These are phyloP conservation scores for Todiramphus chloris DNA, from an alignment of 2,113 vertebrate genomes.

Conservation along the genomic window DNA sequence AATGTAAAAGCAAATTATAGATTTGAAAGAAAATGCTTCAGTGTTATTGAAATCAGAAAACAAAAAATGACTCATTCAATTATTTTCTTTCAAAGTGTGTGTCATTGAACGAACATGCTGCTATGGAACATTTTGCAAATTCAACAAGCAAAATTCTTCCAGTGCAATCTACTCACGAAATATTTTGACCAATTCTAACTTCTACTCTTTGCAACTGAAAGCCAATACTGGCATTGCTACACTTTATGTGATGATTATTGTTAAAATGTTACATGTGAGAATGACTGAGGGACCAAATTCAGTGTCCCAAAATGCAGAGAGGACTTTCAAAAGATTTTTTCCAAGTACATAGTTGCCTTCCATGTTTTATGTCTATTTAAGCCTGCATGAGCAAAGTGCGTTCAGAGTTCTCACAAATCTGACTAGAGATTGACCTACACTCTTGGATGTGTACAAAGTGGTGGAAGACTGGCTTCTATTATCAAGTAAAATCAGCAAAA, in stretches of 20 bases:
- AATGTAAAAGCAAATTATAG: neutral
- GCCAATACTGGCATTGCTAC: accelerated
- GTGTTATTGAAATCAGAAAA: neutral
- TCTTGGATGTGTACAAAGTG: neutral
- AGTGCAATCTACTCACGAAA: neutral
- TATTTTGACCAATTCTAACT: neutral
- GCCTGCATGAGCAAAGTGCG: neutral
- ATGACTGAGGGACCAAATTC: neutral
- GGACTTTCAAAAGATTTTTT: neutral
- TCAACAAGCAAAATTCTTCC: neutral
- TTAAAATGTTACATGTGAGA: neutral
- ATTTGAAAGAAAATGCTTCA: neutral
- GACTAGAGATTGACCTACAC: neutral
- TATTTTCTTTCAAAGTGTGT: neutral
- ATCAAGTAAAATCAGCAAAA: neutral
- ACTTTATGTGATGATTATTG: neutral
- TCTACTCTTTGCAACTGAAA: neutral
- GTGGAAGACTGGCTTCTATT: neutral
- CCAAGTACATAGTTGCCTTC: neutral
- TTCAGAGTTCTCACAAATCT: neutral
- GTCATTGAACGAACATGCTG: neutral
- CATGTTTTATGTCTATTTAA: neutral
- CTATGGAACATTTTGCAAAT: neutral
- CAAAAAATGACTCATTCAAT: neutral
- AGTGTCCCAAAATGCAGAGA: neutral